Percentiles rank a stretch among this genome's conserved stretches.
Evolutionary conservation across 2,888 invertebrate species (phyloP).

Genomic region (Orchestes rusci): DNA sequence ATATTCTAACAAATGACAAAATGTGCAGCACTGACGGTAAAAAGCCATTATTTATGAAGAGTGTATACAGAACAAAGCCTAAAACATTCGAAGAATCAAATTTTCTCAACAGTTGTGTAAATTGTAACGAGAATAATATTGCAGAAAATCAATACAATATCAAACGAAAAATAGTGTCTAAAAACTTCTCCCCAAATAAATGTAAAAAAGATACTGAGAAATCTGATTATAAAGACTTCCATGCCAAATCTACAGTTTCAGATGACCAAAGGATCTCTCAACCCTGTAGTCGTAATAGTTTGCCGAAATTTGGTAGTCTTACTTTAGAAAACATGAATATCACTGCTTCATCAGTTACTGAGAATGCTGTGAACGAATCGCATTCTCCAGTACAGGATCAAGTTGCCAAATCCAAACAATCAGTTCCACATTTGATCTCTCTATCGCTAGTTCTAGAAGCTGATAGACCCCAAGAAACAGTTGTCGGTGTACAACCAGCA

Average conservation of each 20-base stretch:
- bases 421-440: conserved; percentile 33
- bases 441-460: conserved; percentile 27
- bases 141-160: conserved; percentile 31
- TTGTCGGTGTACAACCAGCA: too few relatives aligned
- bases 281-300: too few relatives aligned
- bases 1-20: conserved; percentile 39
- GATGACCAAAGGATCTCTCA: too few relatives aligned
- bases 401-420: too few relatives aligned
- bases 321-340: conserved; percentile 35
- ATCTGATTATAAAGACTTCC: conserved; percentile 14
- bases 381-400: too few relatives aligned
- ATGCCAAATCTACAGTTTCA: too few relatives aligned
- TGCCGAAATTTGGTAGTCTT: conserved; percentile 32
- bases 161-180: conserved; percentile 39
- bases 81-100: conserved; percentile 11
- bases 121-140: conserved; percentile 30
- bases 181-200: conserved; percentile 41
- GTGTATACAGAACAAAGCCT: conserved; percentile 21
- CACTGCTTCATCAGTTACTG: conserved; percentile 31
- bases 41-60: conserved; percentile 30
- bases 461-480: too few relatives aligned
- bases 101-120: conserved; percentile 1
- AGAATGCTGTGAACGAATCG: too few relatives aligned
- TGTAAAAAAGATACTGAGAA: conserved; percentile 33
- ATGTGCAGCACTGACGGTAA: conserved; percentile 31